Percentiles rank a stretch among this genome's conserved stretches.
These are phyloP conservation scores for Chionoecetes opilio DNA, from an alignment of 1,140 invertebrate genomes.

Conservation along the genomic window DNA sequence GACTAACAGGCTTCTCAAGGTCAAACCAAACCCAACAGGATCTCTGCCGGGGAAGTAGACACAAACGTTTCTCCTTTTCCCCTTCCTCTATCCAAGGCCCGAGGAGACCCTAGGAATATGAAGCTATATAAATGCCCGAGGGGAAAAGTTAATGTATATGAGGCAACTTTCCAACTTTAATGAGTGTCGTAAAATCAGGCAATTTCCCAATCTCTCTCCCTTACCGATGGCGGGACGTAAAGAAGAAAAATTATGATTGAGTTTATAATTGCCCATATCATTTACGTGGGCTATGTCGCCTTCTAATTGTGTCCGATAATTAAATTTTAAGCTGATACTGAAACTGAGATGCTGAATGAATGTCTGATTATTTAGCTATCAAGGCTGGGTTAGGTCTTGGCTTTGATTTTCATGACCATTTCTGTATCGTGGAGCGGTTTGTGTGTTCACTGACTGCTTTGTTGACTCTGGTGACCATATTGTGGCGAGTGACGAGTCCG, in stretches of 20 bases:
- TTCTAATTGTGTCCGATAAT: not conserved
- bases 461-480: too few species aligned
- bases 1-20: too few species aligned
- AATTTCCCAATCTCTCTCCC: conserved; percentile 28
- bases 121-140: not conserved
- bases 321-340: too few species aligned
- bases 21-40: too few species aligned
- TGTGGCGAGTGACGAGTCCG: too few species aligned
- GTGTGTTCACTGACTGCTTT: too few species aligned
- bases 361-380: too few species aligned
- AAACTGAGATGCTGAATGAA: too few species aligned
- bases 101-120: not conserved
- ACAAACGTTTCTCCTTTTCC: not conserved
- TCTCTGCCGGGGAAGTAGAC: too few species aligned
- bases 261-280: not conserved
- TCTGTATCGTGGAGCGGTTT: too few species aligned
- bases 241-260: not conserved
- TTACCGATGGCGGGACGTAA: not conserved
- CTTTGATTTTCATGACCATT: too few species aligned
- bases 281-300: not conserved
- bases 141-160: not conserved
- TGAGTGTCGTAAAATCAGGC: conserved; percentile 19
- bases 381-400: too few species aligned
- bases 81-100: not conserved
- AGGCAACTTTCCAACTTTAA: not conserved